Base-by-base conservation (phyloP, 1,140 invertebrate species). In the Nomia melanderi region DNA sequence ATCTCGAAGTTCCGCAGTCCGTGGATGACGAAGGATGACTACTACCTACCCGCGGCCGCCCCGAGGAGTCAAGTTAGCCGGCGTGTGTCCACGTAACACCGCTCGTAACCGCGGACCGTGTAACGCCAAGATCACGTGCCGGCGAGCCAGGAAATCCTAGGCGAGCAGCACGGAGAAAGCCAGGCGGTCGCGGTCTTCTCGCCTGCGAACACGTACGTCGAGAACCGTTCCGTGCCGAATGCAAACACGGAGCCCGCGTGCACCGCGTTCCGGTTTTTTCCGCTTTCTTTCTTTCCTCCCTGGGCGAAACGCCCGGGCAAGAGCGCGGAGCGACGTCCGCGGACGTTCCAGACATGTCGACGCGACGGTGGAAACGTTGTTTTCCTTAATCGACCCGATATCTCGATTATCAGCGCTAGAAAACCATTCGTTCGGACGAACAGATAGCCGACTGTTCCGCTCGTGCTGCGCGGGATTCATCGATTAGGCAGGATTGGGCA, bases 141-240 rank as follows among this genome's bases (percentile, higher is more conserved):
- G 25, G 27, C 65, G 75, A 77, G 85, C 25, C 83, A 87, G 83
- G 86, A 87, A 87, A 87, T 87, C 79, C 83, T 86, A 77, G 54
- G 62, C 60, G 78, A 78, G 54, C 65, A 23, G 39, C 66, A 56
- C 33, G 83, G 86, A 85, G 86, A 87, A 87, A 87, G 86, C 79
- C 41, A 17, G 20, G 3, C 70, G 9, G 47, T 67, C 81, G 56
- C 53, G 56, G 23, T 82, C 62, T 72, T 83, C 81, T 73, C 63
- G 63, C 27, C 8, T 27, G 2, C 41, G n/a, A n/a, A 50, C n/a
- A 50, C 6, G n/a, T 50, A 50, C n/a, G 8, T 20, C n/a, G n/a
- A 50, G 47, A 14, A 41, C 27, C 47, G 36, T 62, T 50, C 3
- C 17, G 17, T 7, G 7, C 20, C 39, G 23, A 75, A 79, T 70